Base-by-base conservation (phyloP, 2,113 vertebrate species). In the Microtus ochrogaster region DNA sequence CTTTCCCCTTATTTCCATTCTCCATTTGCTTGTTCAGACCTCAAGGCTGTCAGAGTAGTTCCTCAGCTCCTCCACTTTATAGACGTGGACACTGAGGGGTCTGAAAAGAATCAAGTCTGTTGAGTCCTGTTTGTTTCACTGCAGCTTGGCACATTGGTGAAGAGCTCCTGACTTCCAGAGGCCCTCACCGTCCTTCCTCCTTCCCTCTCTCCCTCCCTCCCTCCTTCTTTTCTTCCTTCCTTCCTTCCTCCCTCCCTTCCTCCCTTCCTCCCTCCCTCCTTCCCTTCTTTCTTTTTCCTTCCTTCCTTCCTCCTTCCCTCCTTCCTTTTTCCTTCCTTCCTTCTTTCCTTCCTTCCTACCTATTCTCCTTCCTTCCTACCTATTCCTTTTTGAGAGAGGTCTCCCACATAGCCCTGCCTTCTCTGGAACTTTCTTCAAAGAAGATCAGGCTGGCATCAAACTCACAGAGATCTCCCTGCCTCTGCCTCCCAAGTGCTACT, bases 51-150 rank as follows among this genome's bases (percentile, higher is more conserved):
- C 44, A 26, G 77, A 76, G 74, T 39, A 74, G 58, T 83, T 93
- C n/a, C 47, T 65, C 49, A 92, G 14, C 17, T 79, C 65, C 28
- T 10, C 87, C 33, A 76, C 77, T 78, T 89, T 72, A 90, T 65
- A 92, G 90, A 84, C 76, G 55, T 76, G 66, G 36, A 90, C 41
- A 72, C 52, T 55, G 81, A 96, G 81, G 33, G 72, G 78, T 44
- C 13, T 66, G 68, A 16, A 61, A n/a, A 76, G 89, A 82, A 78
- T 33, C 61, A 88, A 39, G 76, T 9, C 39, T 12, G 1, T 52
- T 73, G 52, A 7, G 68, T 89, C 24, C 68, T 47, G 6, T 93
- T 16, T 28, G 7, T 33, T 73, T 41, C 78, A 44, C 36, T 44
- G 1, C 36, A 9, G 70, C 24, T 49, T 92, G 47, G 52, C 33